Conservation (phyloP, 1,140 invertebrate genomes). For the Diplogasteroides magnus region DNA sequence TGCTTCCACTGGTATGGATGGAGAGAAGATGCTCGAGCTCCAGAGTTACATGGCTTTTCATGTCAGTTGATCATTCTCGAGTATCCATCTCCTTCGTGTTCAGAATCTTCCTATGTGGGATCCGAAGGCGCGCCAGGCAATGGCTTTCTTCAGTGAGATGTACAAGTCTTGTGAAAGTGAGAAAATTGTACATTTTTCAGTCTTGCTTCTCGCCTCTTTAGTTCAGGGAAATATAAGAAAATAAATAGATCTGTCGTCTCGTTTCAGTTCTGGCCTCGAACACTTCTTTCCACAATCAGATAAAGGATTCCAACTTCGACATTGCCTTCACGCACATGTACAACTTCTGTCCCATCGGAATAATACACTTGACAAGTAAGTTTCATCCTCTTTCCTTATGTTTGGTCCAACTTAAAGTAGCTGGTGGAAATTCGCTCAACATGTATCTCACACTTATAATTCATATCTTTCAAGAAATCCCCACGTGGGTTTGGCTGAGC, state of each 20-base stretch:
- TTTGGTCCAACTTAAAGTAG: too few species aligned
- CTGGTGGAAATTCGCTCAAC: not conserved
- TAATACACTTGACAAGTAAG: conserved; percentile 7
- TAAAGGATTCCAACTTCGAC: conserved; percentile 14
- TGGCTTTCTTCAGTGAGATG: not conserved
- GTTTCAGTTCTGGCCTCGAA: conserved; percentile 5
- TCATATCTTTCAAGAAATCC: conserved; percentile 5
- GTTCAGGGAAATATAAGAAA: not conserved
- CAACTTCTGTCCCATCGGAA: conserved; percentile 15
- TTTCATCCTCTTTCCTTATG: too few species aligned
- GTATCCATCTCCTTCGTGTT: not conserved
- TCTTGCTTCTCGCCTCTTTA: not conserved
- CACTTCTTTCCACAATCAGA: conserved; percentile 3
- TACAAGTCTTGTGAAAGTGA: not conserved
- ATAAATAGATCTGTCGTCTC: not conserved
- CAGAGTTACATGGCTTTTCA: not conserved
- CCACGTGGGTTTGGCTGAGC: conserved; percentile 17
- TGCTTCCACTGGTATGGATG: not conserved
- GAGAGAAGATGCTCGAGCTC: not conserved
- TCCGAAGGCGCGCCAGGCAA: not conserved
- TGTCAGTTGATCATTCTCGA: too few species aligned
- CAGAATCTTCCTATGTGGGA: conserved; percentile 10
- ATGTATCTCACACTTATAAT: not conserved
- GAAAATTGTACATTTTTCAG: not conserved
- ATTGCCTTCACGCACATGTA: conserved; percentile 19